These are phyloP conservation scores for Xestia rhomboidea DNA, from an alignment of 2,888 invertebrate species.

Conservation along the genomic window DNA sequence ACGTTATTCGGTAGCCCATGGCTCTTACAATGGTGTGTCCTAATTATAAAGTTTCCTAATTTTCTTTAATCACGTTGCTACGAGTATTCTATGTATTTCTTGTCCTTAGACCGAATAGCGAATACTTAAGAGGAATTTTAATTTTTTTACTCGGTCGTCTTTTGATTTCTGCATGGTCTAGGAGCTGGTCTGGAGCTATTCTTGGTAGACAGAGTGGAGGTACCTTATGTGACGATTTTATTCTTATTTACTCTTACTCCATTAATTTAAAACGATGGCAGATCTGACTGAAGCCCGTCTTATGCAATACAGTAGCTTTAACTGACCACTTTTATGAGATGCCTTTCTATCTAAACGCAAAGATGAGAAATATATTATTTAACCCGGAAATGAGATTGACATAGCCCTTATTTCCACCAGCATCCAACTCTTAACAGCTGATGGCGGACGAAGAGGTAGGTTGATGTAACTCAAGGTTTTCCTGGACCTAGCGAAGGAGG, in stretches of 20 bases:
- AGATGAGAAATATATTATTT: too few species aligned
- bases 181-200: too few species aligned
- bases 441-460: too few species aligned
- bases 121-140: slow-evolving; percentile 53
- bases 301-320: not conserved
- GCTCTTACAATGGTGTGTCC: slow-evolving; percentile 74
- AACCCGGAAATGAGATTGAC: not conserved
- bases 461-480: not conserved
- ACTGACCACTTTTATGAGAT: not conserved
- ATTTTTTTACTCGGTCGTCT: slow-evolving; percentile 28
- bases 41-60: slow-evolving; percentile 86
- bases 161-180: too few species aligned
- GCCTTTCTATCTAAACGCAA: too few species aligned
- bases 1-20: slow-evolving; percentile 71
- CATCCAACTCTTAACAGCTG: not conserved
- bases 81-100: slow-evolving; percentile 60
- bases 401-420: not conserved
- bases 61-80: slow-evolving; percentile 78
- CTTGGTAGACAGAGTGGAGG: not conserved
- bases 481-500: too few species aligned
- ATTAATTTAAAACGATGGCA: not conserved
- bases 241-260: not conserved
- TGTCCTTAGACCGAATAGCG: slow-evolving; percentile 71
- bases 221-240: not conserved
- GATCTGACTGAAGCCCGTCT: not conserved